Base-by-base conservation (phyloP, 1,140 invertebrate genomes). In the Patella vulgata region DNA sequence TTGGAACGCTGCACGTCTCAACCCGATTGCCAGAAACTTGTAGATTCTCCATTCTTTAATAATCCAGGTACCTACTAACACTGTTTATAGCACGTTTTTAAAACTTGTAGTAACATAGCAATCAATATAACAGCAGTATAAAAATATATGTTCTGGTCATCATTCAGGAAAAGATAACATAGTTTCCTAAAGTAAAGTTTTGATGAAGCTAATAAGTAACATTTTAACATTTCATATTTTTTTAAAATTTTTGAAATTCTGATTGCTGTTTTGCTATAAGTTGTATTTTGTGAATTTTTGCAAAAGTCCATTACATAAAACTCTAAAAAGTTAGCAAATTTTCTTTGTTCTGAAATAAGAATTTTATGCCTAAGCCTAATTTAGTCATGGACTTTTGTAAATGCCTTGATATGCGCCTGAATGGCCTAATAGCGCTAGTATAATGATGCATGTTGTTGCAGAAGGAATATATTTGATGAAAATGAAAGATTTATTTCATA, bases 11-110 rank as follows among this genome's bases (percentile, higher is more conserved):
- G 63, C 47, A 56, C 73, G 43, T 75, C 63, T 50, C 73, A 71
- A 50, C 70, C 68, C 33, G 68, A 70, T 68, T 70, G 68, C 51
- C 70, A 75, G 64, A 69, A 66, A 54, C 67, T 72, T 53, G 63
- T 65, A 67, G 57, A 64, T 36, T 51, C 51, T 61, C 55, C 54
- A 42, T 50, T 58, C 59, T 54, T 61, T 65, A 70, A 60, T 60
- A 39, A 42, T 33, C 21, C 65, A 73, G 71, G 71, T 73, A 73
- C 63, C 53, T 23, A n/a, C 44, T 51, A 59, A 57, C 27, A 58
- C 39, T 17, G 28, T 14, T 28, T 44, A 46, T 58, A 11, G 51
- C 19, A n/a, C 17, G 6, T 2, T 25, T 23, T 8, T 30, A 30
- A 33, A 31, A 39, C 25, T 21, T 39, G 39, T 14, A 44, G 19